Conservation (phyloP, 2,113 vertebrate genomes). For the Podarcis raffonei region DNA sequence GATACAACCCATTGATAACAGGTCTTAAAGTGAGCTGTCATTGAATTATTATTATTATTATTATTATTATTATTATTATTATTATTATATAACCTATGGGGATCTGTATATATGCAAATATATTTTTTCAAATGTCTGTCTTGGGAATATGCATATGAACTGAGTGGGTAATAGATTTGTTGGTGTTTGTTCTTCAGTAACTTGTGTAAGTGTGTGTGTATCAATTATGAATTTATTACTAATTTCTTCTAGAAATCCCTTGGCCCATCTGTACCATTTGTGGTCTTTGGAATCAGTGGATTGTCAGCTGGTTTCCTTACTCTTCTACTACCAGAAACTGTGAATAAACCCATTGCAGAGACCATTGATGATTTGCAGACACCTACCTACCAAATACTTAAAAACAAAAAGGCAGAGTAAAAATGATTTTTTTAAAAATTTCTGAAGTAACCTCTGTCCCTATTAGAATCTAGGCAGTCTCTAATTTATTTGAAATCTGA, state of each 20-base stretch:
- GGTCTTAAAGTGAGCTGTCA: neutral
- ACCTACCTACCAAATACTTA: conserved; percentile 66
- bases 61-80: neutral
- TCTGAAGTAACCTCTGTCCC: neutral
- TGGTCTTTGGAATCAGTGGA: conserved; percentile 84
- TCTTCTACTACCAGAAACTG: conserved; percentile 86
- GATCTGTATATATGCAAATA: neutral
- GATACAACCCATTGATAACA: neutral
- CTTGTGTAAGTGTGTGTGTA: neutral
- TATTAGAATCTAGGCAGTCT: neutral
- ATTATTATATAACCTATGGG: neutral
- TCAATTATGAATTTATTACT: neutral
- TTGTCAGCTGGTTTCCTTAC: conserved; percentile 81
- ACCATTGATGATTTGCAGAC: conserved; percentile 79
- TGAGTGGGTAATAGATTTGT: neutral
- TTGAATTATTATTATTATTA: neutral
- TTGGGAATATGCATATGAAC: neutral
- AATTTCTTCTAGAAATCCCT: conserved; percentile 75
- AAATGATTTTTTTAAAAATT: neutral
- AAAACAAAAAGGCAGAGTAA: conserved; percentile 74
- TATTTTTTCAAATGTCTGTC: neutral
- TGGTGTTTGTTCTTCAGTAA: neutral
- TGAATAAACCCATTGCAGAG: conserved; percentile 80
- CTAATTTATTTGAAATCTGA: neutral
- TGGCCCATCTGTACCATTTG: conserved; percentile 81